Evolutionary conservation across 2,888 invertebrate genomes (phyloP).

Genomic region (Rhyacophila evoluta): DNA sequence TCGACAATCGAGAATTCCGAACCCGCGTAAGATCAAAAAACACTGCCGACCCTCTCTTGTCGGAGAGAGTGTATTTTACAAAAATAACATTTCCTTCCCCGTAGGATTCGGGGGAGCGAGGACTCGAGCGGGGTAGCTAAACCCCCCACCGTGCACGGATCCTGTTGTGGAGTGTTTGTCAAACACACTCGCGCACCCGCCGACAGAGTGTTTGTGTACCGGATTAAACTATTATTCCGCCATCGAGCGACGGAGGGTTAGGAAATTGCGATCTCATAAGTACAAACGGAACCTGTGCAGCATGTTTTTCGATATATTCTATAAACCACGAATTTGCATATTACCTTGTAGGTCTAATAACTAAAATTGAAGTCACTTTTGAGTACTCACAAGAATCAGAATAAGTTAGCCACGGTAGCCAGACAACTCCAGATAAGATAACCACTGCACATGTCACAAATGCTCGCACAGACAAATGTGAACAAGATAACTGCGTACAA

Average conservation of each 20-base stretch:
- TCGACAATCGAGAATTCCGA: not conserved
- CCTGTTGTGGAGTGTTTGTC: constrained; percentile 52
- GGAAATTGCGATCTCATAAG: not conserved
- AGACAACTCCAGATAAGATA: too few species aligned
- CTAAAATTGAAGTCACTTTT: too few species aligned
- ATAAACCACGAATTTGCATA: too few species aligned
- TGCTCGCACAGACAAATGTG: too few species aligned
- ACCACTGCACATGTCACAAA: too few species aligned
- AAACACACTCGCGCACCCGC: constrained; percentile 50
- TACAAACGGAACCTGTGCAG: too few species aligned
- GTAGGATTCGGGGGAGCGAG: not conserved
- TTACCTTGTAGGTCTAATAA: too few species aligned
- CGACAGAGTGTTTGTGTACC: constrained; percentile 37
- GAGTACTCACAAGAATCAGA: too few species aligned
- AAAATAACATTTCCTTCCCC: constrained; percentile 3
- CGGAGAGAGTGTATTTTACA: not conserved
- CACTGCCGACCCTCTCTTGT: not conserved
- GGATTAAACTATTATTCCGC: constrained; percentile 47
- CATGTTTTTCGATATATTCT: too few species aligned
- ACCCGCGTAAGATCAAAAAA: not conserved
- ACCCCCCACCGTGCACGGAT: constrained; percentile 10
- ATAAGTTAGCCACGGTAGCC: too few species aligned
- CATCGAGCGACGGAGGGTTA: not conserved
- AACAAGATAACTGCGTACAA: too few species aligned
- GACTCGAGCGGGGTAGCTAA: constrained; percentile 14